phyloP scores from a whole-genome alignment of 2,888 invertebrate genomes.

The Ornithoptera priamus region DNA sequence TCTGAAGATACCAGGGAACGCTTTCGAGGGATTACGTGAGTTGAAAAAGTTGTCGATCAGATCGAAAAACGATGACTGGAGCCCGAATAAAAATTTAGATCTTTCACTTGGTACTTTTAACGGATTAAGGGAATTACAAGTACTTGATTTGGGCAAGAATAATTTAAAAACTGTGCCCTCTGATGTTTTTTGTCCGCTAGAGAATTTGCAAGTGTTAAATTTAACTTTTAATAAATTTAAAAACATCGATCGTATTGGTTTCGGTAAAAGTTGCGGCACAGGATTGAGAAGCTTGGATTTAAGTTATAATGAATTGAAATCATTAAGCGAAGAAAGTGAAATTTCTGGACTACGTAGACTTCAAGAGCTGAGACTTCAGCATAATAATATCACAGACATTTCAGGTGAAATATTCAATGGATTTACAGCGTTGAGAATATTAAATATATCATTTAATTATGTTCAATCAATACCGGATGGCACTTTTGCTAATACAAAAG shows the following conservation, averaged over 20 bases:
- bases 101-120: slow-evolving; percentile 85
- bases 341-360: slow-evolving; percentile 87
- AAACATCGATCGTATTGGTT: slow-evolving; percentile 87
- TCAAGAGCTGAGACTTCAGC: slow-evolving; percentile 88
- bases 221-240: slow-evolving; percentile 90
- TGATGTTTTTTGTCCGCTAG: slow-evolving; percentile 88
- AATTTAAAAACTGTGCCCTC: slow-evolving; percentile 89
- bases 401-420: slow-evolving; percentile 90
- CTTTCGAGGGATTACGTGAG: slow-evolving; percentile 90
- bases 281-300: slow-evolving; percentile 89
- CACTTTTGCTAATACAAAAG: slow-evolving; percentile 89
- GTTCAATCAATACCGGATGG: slow-evolving; percentile 90
- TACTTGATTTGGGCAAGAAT: slow-evolving; percentile 88
- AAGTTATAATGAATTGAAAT: slow-evolving; percentile 88
- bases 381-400: slow-evolving; percentile 90
- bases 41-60: slow-evolving; percentile 89
- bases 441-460: slow-evolving; percentile 93
- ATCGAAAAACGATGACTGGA: slow-evolving; percentile 90
- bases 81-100: slow-evolving; percentile 86
- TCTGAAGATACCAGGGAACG: slow-evolving; percentile 85
- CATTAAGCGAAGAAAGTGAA: slow-evolving; percentile 86
- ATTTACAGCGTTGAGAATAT: slow-evolving; percentile 86
- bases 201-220: slow-evolving; percentile 90
- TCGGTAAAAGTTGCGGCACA: slow-evolving; percentile 82
- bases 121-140: slow-evolving; percentile 88